Evolutionary conservation across 2,113 vertebrate genomes (phyloP).

Genomic region (Cyprinus carpio): DNA sequence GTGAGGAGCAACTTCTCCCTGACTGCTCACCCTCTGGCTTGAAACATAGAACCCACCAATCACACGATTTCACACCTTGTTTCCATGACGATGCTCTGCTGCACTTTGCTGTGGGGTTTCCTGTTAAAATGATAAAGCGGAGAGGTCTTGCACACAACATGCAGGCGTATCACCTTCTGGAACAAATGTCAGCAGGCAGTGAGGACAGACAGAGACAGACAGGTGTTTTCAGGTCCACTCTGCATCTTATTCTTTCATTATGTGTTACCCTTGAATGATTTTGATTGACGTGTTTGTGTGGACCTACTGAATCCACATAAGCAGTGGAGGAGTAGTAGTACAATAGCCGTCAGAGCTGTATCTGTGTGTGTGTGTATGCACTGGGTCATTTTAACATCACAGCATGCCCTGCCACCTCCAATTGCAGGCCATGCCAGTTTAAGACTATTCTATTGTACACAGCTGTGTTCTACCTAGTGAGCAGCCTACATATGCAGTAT

Average conservation of each 20-base stretch:
- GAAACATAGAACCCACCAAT: slow-evolving; percentile 60
- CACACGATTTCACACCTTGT: slow-evolving; percentile 64
- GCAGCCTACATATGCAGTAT: background rate
- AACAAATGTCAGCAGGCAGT: slow-evolving; percentile 30
- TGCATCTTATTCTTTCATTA: slow-evolving; percentile 26
- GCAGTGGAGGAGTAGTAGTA: background rate
- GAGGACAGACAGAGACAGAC: slow-evolving; percentile 15
- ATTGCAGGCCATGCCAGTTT: slow-evolving; percentile 20
- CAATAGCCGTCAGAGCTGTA: background rate
- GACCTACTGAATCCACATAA: slow-evolving; percentile 16
- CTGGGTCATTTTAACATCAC: slow-evolving; percentile 35
- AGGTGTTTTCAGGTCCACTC: slow-evolving; percentile 6
- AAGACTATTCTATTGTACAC: background rate
- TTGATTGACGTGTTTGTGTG: slow-evolving; percentile 38
- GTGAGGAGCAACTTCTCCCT: slow-evolving; percentile 21
- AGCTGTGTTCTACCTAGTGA: background rate
- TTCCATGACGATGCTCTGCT: slow-evolving; percentile 75
- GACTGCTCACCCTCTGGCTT: slow-evolving; percentile 33
- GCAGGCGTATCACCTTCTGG: background rate
- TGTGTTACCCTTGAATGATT: slow-evolving; percentile 25
- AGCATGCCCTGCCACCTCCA: slow-evolving; percentile 42
- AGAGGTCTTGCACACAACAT: slow-evolving; percentile 37
- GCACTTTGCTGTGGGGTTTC: slow-evolving; percentile 60
- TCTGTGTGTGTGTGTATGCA: slow-evolving; percentile 41
- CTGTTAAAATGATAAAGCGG: slow-evolving; percentile 50